These are phyloP conservation scores for Pangasius djambal DNA, from an alignment of 2,797 vertebrate species.

Conservation along the genomic window DNA sequence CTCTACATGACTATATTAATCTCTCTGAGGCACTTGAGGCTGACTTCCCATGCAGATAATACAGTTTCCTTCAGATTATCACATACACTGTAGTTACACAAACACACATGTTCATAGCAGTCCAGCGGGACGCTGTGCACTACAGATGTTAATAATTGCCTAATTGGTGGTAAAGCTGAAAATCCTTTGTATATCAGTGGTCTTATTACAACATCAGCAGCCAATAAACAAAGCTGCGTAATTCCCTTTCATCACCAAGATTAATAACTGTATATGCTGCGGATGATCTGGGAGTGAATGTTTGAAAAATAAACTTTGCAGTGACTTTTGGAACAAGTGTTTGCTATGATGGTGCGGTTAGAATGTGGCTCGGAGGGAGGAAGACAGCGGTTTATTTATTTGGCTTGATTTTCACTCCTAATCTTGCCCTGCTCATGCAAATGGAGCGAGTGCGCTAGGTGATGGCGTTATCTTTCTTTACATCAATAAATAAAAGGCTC, in stretches of 20 bases:
- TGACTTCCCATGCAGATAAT: constrained; percentile 2
- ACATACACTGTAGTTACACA: constrained; percentile 40
- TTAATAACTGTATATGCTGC: constrained; percentile 49
- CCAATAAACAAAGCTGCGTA: constrained; percentile 49
- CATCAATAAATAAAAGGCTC: constrained; percentile 69
- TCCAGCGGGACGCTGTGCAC: not conserved
- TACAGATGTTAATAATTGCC: constrained; percentile 51
- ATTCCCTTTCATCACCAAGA: constrained; percentile 49
- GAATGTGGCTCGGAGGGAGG: constrained; percentile 39
- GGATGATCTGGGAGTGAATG: constrained; percentile 53
- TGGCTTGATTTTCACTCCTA: constrained; percentile 69
- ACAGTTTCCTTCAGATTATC: constrained; percentile 16
- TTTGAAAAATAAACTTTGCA: constrained; percentile 62
- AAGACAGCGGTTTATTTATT: constrained; percentile 61
- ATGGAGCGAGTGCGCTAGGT: constrained; percentile 58
- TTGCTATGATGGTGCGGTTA: constrained; percentile 48
- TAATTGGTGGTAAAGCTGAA: constrained; percentile 44
- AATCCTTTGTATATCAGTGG: constrained; percentile 28
- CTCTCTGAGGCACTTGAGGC: not conserved
- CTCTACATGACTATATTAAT: not conserved
- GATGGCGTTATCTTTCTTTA: constrained; percentile 63
- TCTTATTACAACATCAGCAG: constrained; percentile 34
- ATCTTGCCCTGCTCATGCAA: constrained; percentile 66
- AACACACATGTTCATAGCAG: constrained; percentile 33
- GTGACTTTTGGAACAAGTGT: constrained; percentile 52